Base-by-base conservation (phyloP, 2,797 vertebrate species). In the Petrocephalus sullivani region DNA sequence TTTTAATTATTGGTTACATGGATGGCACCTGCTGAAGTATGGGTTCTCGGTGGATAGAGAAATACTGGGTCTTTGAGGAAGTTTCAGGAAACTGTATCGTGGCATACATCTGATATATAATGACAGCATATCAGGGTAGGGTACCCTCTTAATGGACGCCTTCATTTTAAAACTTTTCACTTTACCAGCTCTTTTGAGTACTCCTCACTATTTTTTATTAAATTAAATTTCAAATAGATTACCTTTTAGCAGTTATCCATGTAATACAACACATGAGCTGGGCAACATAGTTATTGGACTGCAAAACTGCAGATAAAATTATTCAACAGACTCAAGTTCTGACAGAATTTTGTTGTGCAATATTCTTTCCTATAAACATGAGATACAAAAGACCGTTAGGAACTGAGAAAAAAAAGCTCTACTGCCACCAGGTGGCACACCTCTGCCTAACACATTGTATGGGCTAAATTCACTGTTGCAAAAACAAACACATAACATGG, bases 101-200 rank as follows among this genome's bases (percentile, higher is more conserved):
- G 3, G 46, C 33, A 37, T 19, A 28, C 37, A 9, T 1, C 37
- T 81, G 33, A 14, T 14, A 61, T 6, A 71, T 4, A 23, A 49
- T 96, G 90, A 95, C 94, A 89, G 90, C 92, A 41, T 94, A 94
- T 71, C 33, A 37, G 64, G 64, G 28, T 71, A 37, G 28, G 95
- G 95, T 87, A 91, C 9, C 51, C n/a, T 84, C n/a, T 51, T 84
- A 28, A 51, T 84, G 23, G 19, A 54, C 19, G 64, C 23, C 64
- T 71, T 28, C 41, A 53, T 84, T 84, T 84, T 28, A 21, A 23
- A 21, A 83, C 23, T 64, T 64, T 67, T 67, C 61, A 67, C 10
- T 33, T 84, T 84, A 54, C 53, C 81, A 51, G 46, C 46, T 28
- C 14, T 46, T 49, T 9, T 81, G 75, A 81, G 41, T 28, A 81